Evolutionary conservation across 2,888 invertebrate genomes (phyloP).

Genomic region (Escarpia spicata): DNA sequence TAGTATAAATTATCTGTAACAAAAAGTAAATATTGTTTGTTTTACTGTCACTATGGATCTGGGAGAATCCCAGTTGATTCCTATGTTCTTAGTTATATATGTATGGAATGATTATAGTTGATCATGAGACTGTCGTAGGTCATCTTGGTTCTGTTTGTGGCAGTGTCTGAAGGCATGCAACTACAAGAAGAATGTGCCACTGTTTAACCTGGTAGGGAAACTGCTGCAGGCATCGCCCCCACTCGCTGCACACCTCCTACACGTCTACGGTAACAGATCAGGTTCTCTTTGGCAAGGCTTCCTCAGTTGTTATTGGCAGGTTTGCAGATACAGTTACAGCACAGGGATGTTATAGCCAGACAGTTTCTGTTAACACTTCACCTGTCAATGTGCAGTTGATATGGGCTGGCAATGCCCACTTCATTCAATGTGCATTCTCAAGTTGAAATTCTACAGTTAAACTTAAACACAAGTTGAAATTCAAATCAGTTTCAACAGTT

Average conservation of each 20-base stretch:
- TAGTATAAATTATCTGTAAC: no score
- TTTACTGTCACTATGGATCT: no score
- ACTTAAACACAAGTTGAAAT: no score
- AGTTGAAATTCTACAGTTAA: background rate
- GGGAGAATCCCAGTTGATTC: no score
- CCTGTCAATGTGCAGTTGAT: background rate
- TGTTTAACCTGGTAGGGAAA: background rate
- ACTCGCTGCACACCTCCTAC: background rate
- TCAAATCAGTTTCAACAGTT: no score
- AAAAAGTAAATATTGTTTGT: no score
- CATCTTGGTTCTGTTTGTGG: background rate
- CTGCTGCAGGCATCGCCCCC: background rate
- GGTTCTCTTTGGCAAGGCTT: background rate
- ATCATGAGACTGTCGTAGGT: background rate
- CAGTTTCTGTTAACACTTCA: background rate
- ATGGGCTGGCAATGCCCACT: background rate
- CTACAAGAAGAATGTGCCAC: background rate
- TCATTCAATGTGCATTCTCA: background rate
- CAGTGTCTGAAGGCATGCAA: conserved; percentile 10
- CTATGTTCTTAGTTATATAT: no score
- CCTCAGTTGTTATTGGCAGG: background rate
- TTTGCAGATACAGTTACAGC: background rate
- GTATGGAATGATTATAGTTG: no score
- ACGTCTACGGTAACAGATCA: background rate
- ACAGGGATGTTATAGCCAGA: background rate